Conservation (phyloP, 2,888 invertebrate species). For the Harpalus rufipes region DNA sequence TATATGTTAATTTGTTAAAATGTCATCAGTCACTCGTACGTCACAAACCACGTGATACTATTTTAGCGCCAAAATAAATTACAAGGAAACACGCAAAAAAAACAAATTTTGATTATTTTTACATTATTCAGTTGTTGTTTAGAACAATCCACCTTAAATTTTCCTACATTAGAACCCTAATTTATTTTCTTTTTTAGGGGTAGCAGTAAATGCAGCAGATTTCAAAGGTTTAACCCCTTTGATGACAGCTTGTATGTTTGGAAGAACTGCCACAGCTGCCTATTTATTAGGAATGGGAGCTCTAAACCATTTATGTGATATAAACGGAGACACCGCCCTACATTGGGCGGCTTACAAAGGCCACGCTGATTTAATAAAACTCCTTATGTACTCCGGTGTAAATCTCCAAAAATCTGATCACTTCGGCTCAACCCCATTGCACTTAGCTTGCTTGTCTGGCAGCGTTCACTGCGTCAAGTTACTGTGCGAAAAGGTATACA, state of each 20-base stretch:
- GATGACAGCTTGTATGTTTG: conserved; percentile 96
- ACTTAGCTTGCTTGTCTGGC: conserved; percentile 93
- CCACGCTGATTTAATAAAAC: conserved; percentile 90
- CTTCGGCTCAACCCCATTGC: conserved; percentile 94
- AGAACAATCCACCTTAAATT: no score
- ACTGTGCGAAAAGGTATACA: conserved; percentile 89
- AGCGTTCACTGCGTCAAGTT: conserved; percentile 92
- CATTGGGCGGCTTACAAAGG: conserved; percentile 98
- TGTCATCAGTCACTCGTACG: background rate
- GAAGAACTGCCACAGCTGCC: conserved; percentile 92
- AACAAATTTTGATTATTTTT: no score
- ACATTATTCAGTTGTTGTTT: no score
- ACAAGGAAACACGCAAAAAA: no score
- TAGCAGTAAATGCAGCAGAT: conserved; percentile 93
- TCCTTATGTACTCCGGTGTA: conserved; percentile 94
- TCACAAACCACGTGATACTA: no score
- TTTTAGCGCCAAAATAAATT: no score
- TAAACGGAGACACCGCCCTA: conserved; percentile 94
- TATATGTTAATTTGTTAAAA: background rate
- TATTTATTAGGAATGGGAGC: conserved; percentile 95
- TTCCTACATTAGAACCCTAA: no score
- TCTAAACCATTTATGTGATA: conserved; percentile 90
- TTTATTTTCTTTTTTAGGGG: conserved; percentile 78
- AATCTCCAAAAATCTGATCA: conserved; percentile 94
- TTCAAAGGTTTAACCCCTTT: conserved; percentile 93